Evolutionary conservation across 2,113 vertebrate genomes (phyloP).

Genomic region (Probosciger aterrimus): DNA sequence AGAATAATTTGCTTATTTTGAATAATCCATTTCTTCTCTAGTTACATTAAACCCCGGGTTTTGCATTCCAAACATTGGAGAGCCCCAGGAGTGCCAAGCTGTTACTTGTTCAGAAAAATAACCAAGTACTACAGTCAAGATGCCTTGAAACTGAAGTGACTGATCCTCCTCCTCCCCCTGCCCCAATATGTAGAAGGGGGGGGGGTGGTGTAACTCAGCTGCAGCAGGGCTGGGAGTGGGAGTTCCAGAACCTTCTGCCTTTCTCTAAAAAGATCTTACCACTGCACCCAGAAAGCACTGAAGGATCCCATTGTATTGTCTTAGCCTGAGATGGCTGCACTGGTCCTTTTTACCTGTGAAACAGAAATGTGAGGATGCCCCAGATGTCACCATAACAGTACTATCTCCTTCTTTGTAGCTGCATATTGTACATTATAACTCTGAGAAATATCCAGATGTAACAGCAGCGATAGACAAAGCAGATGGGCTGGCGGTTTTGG

Average conservation of each 20-base stretch:
- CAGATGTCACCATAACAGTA: not conserved
- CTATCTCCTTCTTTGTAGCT: slow-evolving; percentile 73
- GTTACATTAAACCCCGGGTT: not conserved
- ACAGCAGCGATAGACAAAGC: slow-evolving; percentile 81
- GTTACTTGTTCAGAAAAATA: not conserved
- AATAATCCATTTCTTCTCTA: not conserved
- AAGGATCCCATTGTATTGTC: not conserved
- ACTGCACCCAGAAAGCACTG: not conserved
- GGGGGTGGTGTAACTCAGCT: not conserved
- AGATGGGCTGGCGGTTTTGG: slow-evolving; percentile 89
- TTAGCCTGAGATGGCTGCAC: not conserved
- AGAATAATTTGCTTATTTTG: not conserved
- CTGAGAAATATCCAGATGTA: slow-evolving; percentile 84
- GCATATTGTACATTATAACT: slow-evolving; percentile 94
- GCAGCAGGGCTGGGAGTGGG: not conserved
- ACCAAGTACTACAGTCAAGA: not conserved
- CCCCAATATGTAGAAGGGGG: not conserved
- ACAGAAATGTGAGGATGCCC: not conserved
- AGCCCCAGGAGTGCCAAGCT: not conserved
- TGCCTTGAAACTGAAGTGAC: not conserved
- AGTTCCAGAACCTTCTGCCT: not conserved
- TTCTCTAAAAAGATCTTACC: not conserved
- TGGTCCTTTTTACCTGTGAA: not conserved
- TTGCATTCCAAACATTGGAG: not conserved
- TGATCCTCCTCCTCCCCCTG: not conserved